These are phyloP conservation scores for Dipodomys stephensi DNA, from an alignment of 2,113 vertebrate genomes.

Conservation along the genomic window DNA sequence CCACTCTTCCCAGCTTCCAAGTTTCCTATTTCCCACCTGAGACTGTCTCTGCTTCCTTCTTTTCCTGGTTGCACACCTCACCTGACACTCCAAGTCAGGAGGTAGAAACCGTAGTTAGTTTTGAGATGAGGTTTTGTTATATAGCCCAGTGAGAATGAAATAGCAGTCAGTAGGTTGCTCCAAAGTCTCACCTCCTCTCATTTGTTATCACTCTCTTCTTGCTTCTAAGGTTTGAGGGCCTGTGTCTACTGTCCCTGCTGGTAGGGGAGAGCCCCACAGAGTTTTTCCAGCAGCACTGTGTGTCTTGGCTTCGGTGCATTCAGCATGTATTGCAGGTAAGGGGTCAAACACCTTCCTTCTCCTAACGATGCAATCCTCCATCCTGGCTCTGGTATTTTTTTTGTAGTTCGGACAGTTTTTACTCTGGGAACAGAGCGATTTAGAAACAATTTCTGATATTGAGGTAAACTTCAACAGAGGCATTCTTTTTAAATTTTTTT, in stretches of 20 bases:
- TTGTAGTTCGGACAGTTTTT: neutral
- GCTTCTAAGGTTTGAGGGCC: slow-evolving; percentile 90
- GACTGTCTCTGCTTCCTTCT: neutral
- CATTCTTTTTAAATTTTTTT: neutral
- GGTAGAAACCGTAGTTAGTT: neutral
- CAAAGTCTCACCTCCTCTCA: neutral
- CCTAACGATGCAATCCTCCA: neutral
- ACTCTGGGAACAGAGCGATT: neutral
- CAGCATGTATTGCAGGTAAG: slow-evolving; percentile 94
- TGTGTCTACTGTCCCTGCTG: slow-evolving; percentile 92
- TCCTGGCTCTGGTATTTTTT: neutral
- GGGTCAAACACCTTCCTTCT: fast-evolving
- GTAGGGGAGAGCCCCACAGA: slow-evolving; percentile 93
- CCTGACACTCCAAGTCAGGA: neutral
- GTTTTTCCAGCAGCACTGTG: slow-evolving; percentile 93
- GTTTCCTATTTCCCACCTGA: neutral
- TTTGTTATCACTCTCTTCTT: neutral
- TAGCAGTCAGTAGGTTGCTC: neutral
- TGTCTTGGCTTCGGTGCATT: slow-evolving; percentile 92
- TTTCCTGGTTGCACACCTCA: neutral
- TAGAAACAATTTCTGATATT: neutral
- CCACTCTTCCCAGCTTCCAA: neutral
- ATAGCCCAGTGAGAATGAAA: neutral
- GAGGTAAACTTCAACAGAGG: neutral
- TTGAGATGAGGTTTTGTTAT: neutral